These are phyloP conservation scores for Neogobius melanostomus DNA, from an alignment of 2,113 vertebrate genomes.

Conservation along the genomic window DNA sequence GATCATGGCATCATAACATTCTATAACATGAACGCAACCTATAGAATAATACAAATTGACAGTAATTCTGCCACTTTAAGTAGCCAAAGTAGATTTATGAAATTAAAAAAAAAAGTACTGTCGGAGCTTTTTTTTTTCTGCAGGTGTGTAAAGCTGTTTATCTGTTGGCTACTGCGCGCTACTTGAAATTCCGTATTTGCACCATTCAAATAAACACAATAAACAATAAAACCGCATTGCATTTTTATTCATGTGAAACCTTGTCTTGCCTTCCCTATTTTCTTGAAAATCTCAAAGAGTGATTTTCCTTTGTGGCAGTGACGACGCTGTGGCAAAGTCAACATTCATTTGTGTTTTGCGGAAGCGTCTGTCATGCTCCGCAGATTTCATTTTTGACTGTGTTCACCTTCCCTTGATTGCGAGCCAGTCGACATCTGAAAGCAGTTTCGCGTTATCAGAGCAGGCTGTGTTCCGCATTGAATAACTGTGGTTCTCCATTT, in stretches of 20 bases:
- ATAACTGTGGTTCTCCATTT: neutral
- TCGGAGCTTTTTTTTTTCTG: neutral
- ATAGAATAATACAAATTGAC: too few species aligned
- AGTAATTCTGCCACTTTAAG: too few species aligned
- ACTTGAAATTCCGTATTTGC: neutral
- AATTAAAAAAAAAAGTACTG: neutral
- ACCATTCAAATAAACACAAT: neutral
- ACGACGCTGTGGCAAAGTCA: constrained; percentile 21
- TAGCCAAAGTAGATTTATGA: too few species aligned
- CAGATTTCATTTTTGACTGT: constrained; percentile 21
- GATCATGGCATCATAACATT: too few species aligned
- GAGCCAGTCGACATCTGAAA: constrained; percentile 17
- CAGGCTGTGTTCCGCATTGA: neutral
- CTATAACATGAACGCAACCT: too few species aligned
- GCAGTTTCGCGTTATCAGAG: constrained; percentile 14
- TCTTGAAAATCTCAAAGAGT: constrained; percentile 6
- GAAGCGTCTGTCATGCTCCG: constrained; percentile 27
- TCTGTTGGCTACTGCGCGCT: neutral
- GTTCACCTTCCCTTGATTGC: constrained; percentile 20
- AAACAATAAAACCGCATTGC: constrained; percentile 3
- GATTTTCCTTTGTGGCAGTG: constrained; percentile 13
- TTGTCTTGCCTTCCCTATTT: constrained; percentile 13
- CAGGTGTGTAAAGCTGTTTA: neutral
- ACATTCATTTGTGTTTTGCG: constrained; percentile 27
- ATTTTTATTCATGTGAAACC: constrained; percentile 24